These are phyloP conservation scores for Drosophila pseudotalamancana DNA, from an alignment of 2,888 invertebrate species.

Conservation along the genomic window DNA sequence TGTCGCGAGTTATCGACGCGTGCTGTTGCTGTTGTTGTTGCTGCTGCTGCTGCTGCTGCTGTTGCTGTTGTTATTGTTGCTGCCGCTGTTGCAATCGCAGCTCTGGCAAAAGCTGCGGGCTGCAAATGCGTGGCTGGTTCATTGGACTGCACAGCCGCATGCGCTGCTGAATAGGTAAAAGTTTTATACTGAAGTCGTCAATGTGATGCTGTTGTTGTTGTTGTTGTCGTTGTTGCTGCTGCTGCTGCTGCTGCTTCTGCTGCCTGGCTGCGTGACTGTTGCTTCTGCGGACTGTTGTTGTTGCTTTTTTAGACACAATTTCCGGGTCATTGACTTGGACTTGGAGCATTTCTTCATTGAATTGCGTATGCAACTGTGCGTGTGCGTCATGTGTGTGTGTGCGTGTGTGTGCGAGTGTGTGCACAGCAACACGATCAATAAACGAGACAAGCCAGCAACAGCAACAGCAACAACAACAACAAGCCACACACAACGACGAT, in stretches of 20 bases:
- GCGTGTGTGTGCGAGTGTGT: constrained; percentile 56
- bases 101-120: constrained; percentile 73
- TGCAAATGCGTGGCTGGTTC: constrained; percentile 70
- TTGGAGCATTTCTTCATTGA: constrained; percentile 82
- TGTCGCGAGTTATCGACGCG: constrained; percentile 65
- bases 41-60: constrained; percentile 43
- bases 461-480: constrained; percentile 55
- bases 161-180: constrained; percentile 73
- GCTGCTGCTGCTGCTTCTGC: constrained; percentile 53
- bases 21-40: constrained; percentile 42
- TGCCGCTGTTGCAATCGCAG: constrained; percentile 62
- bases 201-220: constrained; percentile 60
- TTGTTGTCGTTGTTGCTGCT: constrained; percentile 20
- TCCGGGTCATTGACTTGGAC: constrained; percentile 84
- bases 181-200: constrained; percentile 73
- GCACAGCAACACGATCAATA: constrained; percentile 79
- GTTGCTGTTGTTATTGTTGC: constrained; percentile 29
- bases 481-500: constrained; percentile 72
- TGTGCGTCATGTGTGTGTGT: constrained; percentile 32
- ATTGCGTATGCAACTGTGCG: constrained; percentile 78
- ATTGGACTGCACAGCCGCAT: constrained; percentile 67
- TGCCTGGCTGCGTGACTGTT: constrained; percentile 61
- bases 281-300: constrained; percentile 65
- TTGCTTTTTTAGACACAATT: constrained; percentile 83
- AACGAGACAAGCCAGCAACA: constrained; percentile 75